Conservation (phyloP, 2,888 invertebrate genomes). For the Hydraecia micacea region DNA sequence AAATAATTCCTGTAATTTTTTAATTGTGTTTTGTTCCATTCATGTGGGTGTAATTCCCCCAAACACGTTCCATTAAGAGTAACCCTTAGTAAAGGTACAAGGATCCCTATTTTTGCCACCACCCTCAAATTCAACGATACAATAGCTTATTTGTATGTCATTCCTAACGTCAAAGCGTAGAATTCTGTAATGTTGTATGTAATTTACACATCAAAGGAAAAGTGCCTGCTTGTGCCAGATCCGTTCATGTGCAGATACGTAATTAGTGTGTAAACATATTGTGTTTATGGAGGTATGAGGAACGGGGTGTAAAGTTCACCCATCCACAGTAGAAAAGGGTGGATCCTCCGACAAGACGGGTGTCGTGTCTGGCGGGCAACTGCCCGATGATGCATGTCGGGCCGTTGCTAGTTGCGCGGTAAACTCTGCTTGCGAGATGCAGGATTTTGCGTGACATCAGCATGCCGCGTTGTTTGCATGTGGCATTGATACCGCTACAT, state of each 20-base stretch:
- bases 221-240: background rate
- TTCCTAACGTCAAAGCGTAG: constrained; percentile 47
- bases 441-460: too few species aligned
- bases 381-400: too few species aligned
- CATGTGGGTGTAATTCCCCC: background rate
- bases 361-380: too few species aligned
- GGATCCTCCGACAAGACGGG: too few species aligned
- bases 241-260: constrained; percentile 3
- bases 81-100: constrained; percentile 2
- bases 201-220: constrained; percentile 49
- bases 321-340: too few species aligned
- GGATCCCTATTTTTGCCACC: constrained; percentile 10
- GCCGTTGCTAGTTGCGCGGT: too few species aligned
- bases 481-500: too few species aligned
- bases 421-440: too few species aligned
- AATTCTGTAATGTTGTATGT: constrained; percentile 19
- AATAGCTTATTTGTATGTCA: constrained; percentile 21
- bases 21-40: too few species aligned
- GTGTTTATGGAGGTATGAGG: background rate
- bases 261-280: constrained; percentile 46
- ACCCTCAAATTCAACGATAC: constrained; percentile 25
- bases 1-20: too few species aligned
- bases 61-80: background rate
- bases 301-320: too few species aligned
- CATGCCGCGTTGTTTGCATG: too few species aligned